These are phyloP conservation scores for Chrysina gloriosa DNA, from an alignment of 2,888 invertebrate genomes.

Conservation along the genomic window DNA sequence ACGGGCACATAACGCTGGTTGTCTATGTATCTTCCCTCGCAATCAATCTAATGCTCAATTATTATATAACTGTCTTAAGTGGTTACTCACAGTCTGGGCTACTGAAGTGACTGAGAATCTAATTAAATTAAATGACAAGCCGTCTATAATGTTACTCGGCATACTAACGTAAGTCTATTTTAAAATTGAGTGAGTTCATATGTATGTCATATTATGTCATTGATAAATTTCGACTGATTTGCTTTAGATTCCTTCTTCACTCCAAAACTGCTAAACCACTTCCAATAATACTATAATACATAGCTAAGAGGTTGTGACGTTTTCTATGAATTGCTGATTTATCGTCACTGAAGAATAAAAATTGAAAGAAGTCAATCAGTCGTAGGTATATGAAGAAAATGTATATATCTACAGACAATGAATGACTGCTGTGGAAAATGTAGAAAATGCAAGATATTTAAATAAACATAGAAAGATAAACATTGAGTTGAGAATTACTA, in stretches of 20 bases:
- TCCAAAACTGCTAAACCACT: slow-evolving; percentile 33
- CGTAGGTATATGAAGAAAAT: not conserved
- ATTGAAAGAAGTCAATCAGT: slow-evolving; percentile 26
- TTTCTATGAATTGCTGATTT: slow-evolving; percentile 28
- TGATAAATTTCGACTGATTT: slow-evolving; percentile 37
- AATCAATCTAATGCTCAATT: slow-evolving; percentile 53
- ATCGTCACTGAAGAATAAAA: slow-evolving; percentile 25
- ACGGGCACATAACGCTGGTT: not conserved
- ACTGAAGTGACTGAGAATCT: slow-evolving; percentile 52
- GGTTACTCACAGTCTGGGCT: slow-evolving; percentile 52
- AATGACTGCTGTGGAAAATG: too few species aligned
- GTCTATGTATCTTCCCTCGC: slow-evolving; percentile 40
- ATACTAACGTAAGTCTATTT: slow-evolving; percentile 40
- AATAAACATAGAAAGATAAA: too few species aligned
- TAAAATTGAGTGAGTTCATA: slow-evolving; percentile 36
- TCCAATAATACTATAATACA: slow-evolving; percentile 32
- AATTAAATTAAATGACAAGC: slow-evolving; percentile 49
- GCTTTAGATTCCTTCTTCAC: slow-evolving; percentile 31
- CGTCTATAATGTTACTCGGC: slow-evolving; percentile 33
- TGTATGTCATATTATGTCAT: slow-evolving; percentile 34
- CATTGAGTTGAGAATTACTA: too few species aligned
- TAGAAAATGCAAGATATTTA: too few species aligned
- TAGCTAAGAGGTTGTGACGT: not conserved
- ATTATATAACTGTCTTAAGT: slow-evolving; percentile 54
- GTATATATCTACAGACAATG: not conserved